Percentiles rank a stretch among this genome's conserved stretches.
phyloP scores from a whole-genome alignment of 2,797 vertebrate species.

The Streptopelia turtur region DNA sequence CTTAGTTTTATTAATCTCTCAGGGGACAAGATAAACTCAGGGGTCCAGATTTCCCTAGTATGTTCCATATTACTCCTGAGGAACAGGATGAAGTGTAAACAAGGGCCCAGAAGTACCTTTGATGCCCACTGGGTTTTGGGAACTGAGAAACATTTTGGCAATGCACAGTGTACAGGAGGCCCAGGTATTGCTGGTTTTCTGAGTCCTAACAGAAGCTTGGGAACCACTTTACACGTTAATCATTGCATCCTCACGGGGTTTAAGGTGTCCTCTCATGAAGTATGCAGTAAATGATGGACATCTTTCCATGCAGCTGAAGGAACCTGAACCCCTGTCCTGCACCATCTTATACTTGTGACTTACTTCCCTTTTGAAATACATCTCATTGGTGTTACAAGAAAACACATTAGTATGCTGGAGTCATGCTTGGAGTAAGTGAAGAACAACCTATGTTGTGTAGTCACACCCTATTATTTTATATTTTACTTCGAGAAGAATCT shows the following conservation, averaged over 20 bases:
- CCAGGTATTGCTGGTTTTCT: background rate
- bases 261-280: background rate
- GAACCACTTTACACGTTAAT: background rate
- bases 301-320: background rate
- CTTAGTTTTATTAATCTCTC: background rate
- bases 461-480: background rate
- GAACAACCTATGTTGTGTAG: background rate
- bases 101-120: background rate
- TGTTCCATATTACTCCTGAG: background rate
- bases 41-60: background rate
- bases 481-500: background rate
- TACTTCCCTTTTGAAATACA: background rate
- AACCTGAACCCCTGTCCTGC: background rate
- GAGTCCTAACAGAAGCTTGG: background rate
- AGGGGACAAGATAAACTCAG: background rate
- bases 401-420: background rate
- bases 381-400: background rate
- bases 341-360: background rate
- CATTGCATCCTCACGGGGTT: background rate
- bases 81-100: background rate
- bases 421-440: background rate
- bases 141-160: background rate
- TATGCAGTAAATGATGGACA: background rate
- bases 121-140: background rate
- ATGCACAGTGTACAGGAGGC: rapidly evolving